Percentiles rank a stretch among this genome's conserved stretches.
phyloP scores from a whole-genome alignment of 2,888 invertebrate genomes.

The Exocentrus adspersus region DNA sequence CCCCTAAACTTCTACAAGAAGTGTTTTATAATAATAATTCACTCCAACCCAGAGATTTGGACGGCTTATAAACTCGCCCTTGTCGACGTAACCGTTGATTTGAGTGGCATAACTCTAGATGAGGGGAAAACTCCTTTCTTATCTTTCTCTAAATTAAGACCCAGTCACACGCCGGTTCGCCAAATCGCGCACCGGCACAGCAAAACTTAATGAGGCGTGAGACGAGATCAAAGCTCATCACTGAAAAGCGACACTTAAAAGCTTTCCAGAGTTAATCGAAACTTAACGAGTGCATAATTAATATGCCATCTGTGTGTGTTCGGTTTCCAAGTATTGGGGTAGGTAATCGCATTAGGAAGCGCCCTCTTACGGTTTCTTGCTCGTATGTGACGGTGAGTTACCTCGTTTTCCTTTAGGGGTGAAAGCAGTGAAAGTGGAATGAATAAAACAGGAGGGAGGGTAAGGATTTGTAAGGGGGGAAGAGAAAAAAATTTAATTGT shows the following conservation, averaged over 20 bases:
- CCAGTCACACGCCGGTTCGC: no score
- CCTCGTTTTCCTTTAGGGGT: neutral
- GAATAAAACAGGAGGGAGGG: slow-evolving; percentile 1
- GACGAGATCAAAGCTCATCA: slow-evolving; percentile 35
- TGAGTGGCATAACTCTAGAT: slow-evolving; percentile 34
- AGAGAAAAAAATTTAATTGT: no score
- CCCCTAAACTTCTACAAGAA: slow-evolving; percentile 8
- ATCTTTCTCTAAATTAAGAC: no score
- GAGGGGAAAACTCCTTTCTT: no score
- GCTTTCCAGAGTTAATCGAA: slow-evolving; percentile 42
- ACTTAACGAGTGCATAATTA: slow-evolving; percentile 46
- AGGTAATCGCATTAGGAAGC: slow-evolving; percentile 39
- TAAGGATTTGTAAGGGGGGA: no score
- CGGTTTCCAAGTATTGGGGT: slow-evolving; percentile 34
- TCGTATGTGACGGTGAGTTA: neutral
- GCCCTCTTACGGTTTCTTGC: slow-evolving; percentile 11
- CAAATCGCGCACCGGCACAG: no score
- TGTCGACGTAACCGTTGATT: slow-evolving; percentile 44
- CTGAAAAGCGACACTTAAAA: slow-evolving; percentile 32
- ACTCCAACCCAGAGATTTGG: slow-evolving; percentile 29
- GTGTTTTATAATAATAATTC: slow-evolving; percentile 36
- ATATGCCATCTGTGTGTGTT: slow-evolving; percentile 33
- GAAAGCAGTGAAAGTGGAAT: neutral
- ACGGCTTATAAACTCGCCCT: slow-evolving; percentile 37
- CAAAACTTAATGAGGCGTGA: slow-evolving; percentile 18